Evolutionary conservation across 1,140 invertebrate species (phyloP).

Genomic region (Drosophila busckii): DNA sequence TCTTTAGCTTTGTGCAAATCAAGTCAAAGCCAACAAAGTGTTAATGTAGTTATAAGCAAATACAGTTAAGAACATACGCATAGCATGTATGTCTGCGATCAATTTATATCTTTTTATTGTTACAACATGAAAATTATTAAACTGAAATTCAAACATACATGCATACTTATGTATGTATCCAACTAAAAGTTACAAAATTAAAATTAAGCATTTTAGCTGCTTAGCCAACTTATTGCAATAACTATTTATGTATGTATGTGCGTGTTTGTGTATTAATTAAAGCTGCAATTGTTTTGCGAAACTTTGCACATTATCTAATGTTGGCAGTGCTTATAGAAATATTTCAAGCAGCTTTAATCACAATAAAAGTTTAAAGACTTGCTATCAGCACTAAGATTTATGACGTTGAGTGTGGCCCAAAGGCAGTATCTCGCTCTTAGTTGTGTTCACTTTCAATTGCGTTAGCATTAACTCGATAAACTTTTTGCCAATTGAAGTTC

Average conservation of each 20-base stretch:
- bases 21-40: constrained; percentile 48
- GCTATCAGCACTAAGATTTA: too few relatives aligned
- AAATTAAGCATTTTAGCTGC: constrained; percentile 16
- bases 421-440: too few relatives aligned
- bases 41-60: constrained; percentile 43
- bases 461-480: too few relatives aligned
- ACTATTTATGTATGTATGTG: not conserved
- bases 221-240: too few relatives aligned
- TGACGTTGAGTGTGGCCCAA: too few relatives aligned
- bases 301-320: too few relatives aligned
- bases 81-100: not conserved
- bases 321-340: constrained; percentile 6
- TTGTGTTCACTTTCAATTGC: too few relatives aligned
- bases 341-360: too few relatives aligned
- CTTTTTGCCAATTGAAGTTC: too few relatives aligned
- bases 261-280: constrained; percentile 5
- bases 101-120: constrained; percentile 8
- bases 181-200: constrained; percentile 40
- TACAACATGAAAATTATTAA: constrained; percentile 10
- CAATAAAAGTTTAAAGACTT: too few relatives aligned
- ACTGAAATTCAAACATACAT: constrained; percentile 17
- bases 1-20: constrained; percentile 39
- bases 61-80: constrained; percentile 17
- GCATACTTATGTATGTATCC: constrained; percentile 12
- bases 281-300: constrained; percentile 6